Conservation (phyloP, 2,888 invertebrate genomes). For the Eurytoma adleriae region DNA sequence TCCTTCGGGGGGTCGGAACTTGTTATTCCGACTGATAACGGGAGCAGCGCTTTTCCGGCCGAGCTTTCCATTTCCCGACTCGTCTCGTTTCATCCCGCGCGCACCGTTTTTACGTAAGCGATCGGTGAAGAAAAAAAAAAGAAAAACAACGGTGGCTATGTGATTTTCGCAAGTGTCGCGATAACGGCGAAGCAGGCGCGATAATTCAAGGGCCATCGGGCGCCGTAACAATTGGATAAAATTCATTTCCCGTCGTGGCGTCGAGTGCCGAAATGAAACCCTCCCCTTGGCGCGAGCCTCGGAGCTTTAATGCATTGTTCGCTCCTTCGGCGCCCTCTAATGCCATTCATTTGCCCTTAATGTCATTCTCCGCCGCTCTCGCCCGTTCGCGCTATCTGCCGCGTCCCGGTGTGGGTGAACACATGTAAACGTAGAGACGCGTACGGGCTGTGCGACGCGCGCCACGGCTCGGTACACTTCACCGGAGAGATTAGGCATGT, state of each 20-base stretch:
- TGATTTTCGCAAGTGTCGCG: too few species aligned
- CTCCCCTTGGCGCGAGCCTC: background rate
- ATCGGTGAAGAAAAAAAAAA: too few species aligned
- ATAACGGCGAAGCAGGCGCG: too few species aligned
- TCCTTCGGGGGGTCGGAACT: too few species aligned
- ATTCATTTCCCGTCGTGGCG: conserved; percentile 1
- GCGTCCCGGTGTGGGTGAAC: background rate
- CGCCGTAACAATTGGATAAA: background rate
- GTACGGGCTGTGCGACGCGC: background rate
- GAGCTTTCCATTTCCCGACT: too few species aligned
- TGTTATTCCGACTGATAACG: too few species aligned
- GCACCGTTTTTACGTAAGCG: too few species aligned
- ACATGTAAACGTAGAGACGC: background rate
- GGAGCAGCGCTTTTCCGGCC: too few species aligned
- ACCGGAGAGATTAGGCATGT: too few species aligned
- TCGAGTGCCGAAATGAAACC: conserved; percentile 2
- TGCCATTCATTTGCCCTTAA: conserved; percentile 23
- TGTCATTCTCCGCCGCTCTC: conserved; percentile 7
- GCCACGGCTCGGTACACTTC: background rate
- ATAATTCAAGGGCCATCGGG: too few species aligned
- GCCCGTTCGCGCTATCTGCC: background rate
- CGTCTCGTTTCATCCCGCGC: too few species aligned
- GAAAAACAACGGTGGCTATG: too few species aligned
- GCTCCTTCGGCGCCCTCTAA: background rate
- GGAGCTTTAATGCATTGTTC: conserved; percentile 35